phyloP scores from a whole-genome alignment of 2,888 invertebrate genomes.

The Dioctria rufipes region DNA sequence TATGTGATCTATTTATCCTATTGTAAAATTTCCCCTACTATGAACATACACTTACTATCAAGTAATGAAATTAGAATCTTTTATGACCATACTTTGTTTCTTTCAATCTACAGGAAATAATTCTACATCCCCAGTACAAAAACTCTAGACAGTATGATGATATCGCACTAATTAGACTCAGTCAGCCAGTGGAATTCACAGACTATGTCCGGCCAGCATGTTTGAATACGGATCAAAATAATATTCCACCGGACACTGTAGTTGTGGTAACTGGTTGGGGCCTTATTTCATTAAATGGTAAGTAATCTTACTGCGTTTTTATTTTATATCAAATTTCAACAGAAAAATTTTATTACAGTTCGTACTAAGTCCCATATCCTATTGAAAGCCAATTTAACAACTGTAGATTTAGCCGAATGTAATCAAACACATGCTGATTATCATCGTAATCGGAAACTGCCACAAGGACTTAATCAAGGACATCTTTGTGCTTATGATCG shows the following conservation, averaged over 20 bases:
- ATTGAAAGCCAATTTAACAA: constrained; percentile 61
- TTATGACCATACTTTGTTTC: no score
- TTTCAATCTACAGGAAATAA: constrained; percentile 55
- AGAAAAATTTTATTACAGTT: constrained; percentile 55
- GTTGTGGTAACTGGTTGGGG: constrained; percentile 64
- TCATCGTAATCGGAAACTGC: constrained; percentile 40
- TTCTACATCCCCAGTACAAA: constrained; percentile 57
- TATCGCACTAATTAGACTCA: constrained; percentile 62
- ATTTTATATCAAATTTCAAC: not conserved
- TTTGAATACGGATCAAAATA: constrained; percentile 59
- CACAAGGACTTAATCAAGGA: constrained; percentile 56
- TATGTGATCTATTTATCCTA: no score
- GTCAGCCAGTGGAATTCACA: constrained; percentile 52
- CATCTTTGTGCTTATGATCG: constrained; percentile 63
- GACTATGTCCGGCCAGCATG: constrained; percentile 61
- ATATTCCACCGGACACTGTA: constrained; percentile 47
- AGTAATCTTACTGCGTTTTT: not conserved
- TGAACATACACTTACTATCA: no score
- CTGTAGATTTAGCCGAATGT: constrained; percentile 57
- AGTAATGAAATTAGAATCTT: not conserved
- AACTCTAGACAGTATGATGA: constrained; percentile 60
- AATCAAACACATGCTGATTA: constrained; percentile 57
- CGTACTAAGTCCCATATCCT: constrained; percentile 58
- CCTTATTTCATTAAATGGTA: constrained; percentile 11
- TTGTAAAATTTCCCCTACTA: no score